Evolutionary conservation across 2,888 invertebrate species (phyloP), one percentile per base, ranked within the genome.

Genomic region (Galeopsomyia nigrocyanea): DNA sequence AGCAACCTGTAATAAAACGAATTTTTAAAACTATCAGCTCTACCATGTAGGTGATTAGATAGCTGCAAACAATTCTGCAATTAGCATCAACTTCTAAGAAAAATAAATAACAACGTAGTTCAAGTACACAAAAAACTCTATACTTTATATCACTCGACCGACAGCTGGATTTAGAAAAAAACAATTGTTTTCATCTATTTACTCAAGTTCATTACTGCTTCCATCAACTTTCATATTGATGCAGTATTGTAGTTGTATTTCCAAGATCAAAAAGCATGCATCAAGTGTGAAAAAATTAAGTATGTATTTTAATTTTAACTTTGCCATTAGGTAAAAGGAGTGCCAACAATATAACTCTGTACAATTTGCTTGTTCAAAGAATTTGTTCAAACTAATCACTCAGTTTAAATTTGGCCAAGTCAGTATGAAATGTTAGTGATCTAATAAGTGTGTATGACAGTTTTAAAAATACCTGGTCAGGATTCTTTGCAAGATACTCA

Each of bases 1-100:
- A 84, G 81, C 82, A 82, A 82, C 86, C 86, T 86, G 85, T 80
- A 86, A 86, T 75, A 79, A 85, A 85, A 85, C 81, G 78, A 83
- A 83, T 82, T 82, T 80, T 79, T 82, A 78, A 82, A 82, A 75
- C 76, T 76, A 77, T 71, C 64, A 26, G 47, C 49, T 75, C 47
- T 62, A 3, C 13, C 17, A 50, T 57, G 51, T 53, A 49, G 10
- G n/a, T 53, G 47, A 39, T 62, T 53, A 62, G 68, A 64, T 58
- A 68, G 13, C 71, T 68, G 63, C 47, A 69, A 62, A 46, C 13
- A 70, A 58, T 70, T 62, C 62, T 71, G 74, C 65, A 72, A 63
- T 63, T 10, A 47, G 53, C 21, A 22, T 68, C 47, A 57, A 64
- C n/a, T 69, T 60, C 21, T 50, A 71, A 71, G 22, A 61, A 51